Evolutionary conservation across 2,113 vertebrate species (phyloP).

Genomic region (Aix galericulata): DNA sequence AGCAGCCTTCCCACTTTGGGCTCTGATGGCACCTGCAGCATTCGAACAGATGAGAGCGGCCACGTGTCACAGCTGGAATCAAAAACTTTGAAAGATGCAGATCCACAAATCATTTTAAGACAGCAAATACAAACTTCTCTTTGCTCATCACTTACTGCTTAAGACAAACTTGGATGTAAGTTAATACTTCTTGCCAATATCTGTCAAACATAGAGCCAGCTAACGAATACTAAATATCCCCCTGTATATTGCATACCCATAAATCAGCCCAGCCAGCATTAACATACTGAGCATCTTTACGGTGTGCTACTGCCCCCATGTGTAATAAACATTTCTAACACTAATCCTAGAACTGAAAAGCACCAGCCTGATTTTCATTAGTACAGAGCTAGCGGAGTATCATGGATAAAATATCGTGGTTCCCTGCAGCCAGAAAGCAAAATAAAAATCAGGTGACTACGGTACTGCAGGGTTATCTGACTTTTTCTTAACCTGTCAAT

Average conservation of each 20-base stretch:
- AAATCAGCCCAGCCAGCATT: not conserved
- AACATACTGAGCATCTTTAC: not conserved
- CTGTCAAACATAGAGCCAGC: constrained; percentile 1
- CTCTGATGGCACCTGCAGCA: not conserved
- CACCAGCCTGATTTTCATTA: fast-evolving
- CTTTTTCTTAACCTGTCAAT: not conserved
- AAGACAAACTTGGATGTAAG: constrained; percentile 7
- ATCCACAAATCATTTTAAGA: not conserved
- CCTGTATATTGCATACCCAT: not conserved
- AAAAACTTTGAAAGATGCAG: not conserved
- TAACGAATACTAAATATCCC: not conserved
- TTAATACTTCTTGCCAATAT: constrained; percentile 30
- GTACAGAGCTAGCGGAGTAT: fast-evolving
- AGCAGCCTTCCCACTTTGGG: not conserved
- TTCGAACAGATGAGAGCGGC: not conserved
- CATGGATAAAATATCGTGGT: not conserved
- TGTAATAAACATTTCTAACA: constrained; percentile 53
- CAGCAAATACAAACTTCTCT: constrained; percentile 30
- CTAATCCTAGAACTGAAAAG: not conserved
- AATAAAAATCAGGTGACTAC: not conserved
- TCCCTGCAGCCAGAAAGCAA: not conserved
- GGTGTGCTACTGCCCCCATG: constrained; percentile 72
- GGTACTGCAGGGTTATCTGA: not conserved
- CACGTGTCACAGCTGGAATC: not conserved
- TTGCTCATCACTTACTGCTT: constrained; percentile 23